Evolutionary conservation across 2,113 vertebrate genomes (phyloP).

Genomic region (Vidua macroura): DNA sequence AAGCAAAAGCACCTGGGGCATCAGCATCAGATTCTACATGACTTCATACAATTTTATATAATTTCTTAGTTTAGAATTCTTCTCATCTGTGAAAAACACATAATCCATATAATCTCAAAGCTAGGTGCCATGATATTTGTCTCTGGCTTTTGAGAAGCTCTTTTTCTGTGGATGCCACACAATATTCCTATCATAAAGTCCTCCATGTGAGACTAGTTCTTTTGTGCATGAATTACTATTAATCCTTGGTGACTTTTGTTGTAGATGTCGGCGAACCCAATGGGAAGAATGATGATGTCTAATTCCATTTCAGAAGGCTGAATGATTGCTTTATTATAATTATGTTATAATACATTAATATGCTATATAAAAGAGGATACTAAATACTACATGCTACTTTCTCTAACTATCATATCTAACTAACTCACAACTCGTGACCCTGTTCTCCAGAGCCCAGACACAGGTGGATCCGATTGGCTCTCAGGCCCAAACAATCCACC

Average conservation of each 20-base stretch:
- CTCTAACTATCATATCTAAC: no score
- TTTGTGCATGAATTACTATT: not conserved
- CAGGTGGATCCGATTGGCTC: no score
- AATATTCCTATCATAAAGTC: not conserved
- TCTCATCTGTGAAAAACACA: not conserved
- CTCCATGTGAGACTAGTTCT: not conserved
- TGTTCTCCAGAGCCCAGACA: no score
- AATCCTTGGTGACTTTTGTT: not conserved
- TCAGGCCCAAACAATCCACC: no score
- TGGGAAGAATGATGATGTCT: no score
- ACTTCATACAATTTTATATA: not conserved
- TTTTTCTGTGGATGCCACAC: not conserved
- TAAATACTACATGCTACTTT: no score
- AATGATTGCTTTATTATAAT: no score
- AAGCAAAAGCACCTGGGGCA: not conserved
- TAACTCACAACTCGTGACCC: no score
- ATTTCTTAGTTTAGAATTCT: not conserved
- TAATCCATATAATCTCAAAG: not conserved
- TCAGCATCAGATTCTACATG: not conserved
- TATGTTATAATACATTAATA: no score
- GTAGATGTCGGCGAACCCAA: no score
- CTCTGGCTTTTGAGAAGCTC: not conserved
- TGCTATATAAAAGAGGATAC: no score
- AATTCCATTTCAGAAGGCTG: no score
- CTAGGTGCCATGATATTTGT: not conserved